A percentile compares a stretch with the other conserved stretches of the same genome.
phyloP scores from a whole-genome alignment of 2,113 vertebrate species.

The Laticauda colubrina region DNA sequence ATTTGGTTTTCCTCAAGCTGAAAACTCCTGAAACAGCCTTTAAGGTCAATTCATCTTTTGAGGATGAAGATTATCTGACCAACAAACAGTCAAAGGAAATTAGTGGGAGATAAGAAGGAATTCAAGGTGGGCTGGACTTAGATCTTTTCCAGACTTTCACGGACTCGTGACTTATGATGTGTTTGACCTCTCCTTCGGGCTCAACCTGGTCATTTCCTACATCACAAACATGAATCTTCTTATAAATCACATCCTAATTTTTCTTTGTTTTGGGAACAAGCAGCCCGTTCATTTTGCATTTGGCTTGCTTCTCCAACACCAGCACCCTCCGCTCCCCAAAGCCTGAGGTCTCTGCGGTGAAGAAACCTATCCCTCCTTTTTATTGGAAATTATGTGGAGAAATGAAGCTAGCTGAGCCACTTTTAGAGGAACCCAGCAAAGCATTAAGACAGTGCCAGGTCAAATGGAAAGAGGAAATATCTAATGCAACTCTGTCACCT shows the following conservation, averaged over 20 bases:
- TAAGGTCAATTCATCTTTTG: not conserved
- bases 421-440: not conserved
- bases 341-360: constrained; percentile 5
- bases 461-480: fast-evolving
- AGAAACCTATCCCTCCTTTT: not conserved
- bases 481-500: not conserved
- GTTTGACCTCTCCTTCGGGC: too few species aligned
- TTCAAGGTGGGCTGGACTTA: not conserved
- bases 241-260: constrained; percentile 27
- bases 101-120: not conserved
- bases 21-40: not conserved
- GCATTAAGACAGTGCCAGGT: not conserved
- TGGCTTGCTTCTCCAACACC: constrained; percentile 7
- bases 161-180: too few species aligned
- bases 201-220: not conserved
- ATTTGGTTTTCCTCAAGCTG: not conserved
- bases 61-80: not conserved
- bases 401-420: not conserved
- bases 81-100: not conserved
- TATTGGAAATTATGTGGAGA: constrained; percentile 17
- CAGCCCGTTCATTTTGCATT: constrained; percentile 28
- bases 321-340: not conserved
- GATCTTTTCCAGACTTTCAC: not conserved
- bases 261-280: not conserved
- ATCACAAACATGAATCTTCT: constrained; percentile 28